Conservation (phyloP, 2,113 vertebrate genomes). For the Callaeas wilsoni region DNA sequence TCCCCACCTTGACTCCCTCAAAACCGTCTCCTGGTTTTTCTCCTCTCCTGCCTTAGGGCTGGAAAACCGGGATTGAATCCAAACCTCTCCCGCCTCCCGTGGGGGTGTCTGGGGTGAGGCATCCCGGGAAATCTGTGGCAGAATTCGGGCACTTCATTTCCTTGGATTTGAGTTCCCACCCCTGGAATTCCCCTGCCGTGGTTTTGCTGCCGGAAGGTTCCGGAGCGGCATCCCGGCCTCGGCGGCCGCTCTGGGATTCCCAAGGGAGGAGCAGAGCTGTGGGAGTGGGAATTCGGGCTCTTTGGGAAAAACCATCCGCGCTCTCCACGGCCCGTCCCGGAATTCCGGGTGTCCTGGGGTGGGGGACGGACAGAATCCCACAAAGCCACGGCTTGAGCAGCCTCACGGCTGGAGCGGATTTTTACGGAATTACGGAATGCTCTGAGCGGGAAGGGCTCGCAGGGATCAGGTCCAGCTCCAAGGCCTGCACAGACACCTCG, state of each 20-base stretch:
- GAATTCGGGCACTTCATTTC: not conserved
- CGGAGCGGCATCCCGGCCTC: not conserved
- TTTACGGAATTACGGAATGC: not conserved
- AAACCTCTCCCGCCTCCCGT: not conserved
- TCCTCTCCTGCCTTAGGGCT: not conserved
- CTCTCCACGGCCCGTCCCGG: not conserved
- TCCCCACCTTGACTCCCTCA: not conserved
- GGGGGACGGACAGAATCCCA: not conserved
- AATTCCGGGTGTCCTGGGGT: not conserved
- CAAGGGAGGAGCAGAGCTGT: not conserved
- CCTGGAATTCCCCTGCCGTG: not conserved
- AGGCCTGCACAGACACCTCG: not conserved
- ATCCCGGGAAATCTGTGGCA: not conserved
- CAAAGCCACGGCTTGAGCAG: not conserved
- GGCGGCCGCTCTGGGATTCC: not conserved
- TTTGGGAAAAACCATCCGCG: accelerated
- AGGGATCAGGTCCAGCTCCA: no score
- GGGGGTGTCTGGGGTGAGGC: not conserved
- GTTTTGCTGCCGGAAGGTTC: not conserved
- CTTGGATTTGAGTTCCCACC: not conserved
- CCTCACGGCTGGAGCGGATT: not conserved
- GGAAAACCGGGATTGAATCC: not conserved
- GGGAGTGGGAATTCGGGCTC: not conserved
- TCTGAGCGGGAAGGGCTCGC: not conserved
- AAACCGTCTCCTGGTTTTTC: not conserved